phyloP scores from a whole-genome alignment of 92 coral and sea anemone genomes.

The Pocillopora meandrina region DNA sequence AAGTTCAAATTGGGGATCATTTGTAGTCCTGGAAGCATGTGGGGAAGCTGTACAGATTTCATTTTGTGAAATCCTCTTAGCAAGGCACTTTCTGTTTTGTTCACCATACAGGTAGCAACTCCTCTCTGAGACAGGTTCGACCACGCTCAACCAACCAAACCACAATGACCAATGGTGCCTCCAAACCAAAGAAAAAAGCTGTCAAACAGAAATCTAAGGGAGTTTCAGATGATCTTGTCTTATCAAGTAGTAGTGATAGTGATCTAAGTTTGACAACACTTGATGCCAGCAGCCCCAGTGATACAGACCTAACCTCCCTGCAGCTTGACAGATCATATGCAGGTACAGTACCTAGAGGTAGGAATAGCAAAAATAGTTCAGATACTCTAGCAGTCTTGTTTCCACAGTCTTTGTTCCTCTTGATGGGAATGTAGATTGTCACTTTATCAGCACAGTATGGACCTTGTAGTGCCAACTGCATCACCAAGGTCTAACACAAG shows the following conservation, averaged over 20 bases:
- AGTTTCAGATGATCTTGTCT: conserved; percentile 25
- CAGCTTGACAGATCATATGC: conserved; percentile 56
- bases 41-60: too few relatives aligned
- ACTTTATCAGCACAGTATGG: too few relatives aligned
- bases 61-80: too few relatives aligned
- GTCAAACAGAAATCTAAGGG: conserved; percentile 16
- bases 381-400: too few relatives aligned
- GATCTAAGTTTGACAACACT: conserved; percentile 69
- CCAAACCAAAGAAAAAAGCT: conserved; percentile 9
- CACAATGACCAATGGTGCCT: conserved; percentile 26
- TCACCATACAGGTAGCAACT: conserved; percentile 24
- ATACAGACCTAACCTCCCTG: conserved; percentile 63
- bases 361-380: background rate
- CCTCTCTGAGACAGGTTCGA: conserved; percentile 26
- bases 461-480: too few relatives aligned
- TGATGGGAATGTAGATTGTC: too few relatives aligned
- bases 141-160: background rate
- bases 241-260: conserved; percentile 48
- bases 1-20: too few relatives aligned
- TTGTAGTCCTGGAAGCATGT: too few relatives aligned
- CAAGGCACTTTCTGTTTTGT: background rate
- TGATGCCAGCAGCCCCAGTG: conserved; percentile 68
- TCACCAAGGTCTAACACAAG: too few relatives aligned
- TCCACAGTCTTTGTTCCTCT: too few relatives aligned
- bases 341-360: conserved; percentile 37